These are phyloP conservation scores for Orycteropus afer DNA, from an alignment of 2,113 vertebrate species.

Conservation along the genomic window DNA sequence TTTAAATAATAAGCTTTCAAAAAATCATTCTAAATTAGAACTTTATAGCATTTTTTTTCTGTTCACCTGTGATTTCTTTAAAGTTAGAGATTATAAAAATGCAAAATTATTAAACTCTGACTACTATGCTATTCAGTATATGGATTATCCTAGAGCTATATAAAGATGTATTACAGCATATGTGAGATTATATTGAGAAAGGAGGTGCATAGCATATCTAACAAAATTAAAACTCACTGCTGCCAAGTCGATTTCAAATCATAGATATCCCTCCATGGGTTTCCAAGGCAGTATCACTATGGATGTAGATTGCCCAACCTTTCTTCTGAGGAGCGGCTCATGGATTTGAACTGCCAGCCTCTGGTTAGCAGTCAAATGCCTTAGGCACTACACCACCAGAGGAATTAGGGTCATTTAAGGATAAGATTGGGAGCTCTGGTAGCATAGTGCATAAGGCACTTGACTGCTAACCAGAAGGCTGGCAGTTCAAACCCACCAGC, in stretches of 20 bases:
- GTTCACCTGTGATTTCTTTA: neutral
- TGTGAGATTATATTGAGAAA: neutral
- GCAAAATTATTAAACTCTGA: conserved; percentile 3
- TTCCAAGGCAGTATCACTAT: too few relatives aligned
- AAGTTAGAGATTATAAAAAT: conserved; percentile 33
- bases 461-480: too few relatives aligned
- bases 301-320: too few relatives aligned
- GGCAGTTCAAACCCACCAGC: too few relatives aligned
- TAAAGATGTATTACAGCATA: neutral
- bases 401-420: neutral
- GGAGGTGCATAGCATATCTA: neutral
- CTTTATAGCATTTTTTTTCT: neutral
- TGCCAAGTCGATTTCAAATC: too few relatives aligned
- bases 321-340: too few relatives aligned
- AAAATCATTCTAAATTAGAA: neutral
- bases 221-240: too few relatives aligned
- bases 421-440: neutral
- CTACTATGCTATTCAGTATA: neutral
- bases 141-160: conserved; percentile 14
- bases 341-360: too few relatives aligned
- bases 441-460: too few relatives aligned
- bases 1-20: conserved; percentile 69
- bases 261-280: too few relatives aligned
- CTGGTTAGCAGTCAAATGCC: too few relatives aligned
- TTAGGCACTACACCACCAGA: too few relatives aligned